Percentiles rank a stretch among this genome's conserved stretches.
These are phyloP conservation scores for Halichoerus grypus DNA, from an alignment of 2,113 vertebrate genomes.

Conservation along the genomic window DNA sequence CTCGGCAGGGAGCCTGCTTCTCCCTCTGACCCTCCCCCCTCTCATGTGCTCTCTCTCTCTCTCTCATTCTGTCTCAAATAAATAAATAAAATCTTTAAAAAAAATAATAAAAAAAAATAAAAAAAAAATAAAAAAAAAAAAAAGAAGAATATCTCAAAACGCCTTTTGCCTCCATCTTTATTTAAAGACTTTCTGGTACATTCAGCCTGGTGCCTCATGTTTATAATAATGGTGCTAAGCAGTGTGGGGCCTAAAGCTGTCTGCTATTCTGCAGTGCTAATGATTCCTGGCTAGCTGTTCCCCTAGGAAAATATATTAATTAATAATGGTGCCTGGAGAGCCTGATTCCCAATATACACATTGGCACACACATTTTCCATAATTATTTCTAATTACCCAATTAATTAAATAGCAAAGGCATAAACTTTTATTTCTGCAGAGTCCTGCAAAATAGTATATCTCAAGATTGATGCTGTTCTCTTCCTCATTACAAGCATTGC, in stretches of 20 bases:
- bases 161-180: neutral
- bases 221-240: neutral
- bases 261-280: neutral
- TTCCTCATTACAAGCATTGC: neutral
- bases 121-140: too few relatives aligned
- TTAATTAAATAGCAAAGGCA: neutral
- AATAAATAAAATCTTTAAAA: too few relatives aligned
- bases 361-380: neutral
- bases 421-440: neutral
- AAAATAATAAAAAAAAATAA: too few relatives aligned
- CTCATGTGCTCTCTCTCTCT: too few relatives aligned
- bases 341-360: neutral
- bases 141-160: neutral
- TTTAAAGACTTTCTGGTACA: neutral
- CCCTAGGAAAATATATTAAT: neutral
- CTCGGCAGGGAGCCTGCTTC: too few relatives aligned
- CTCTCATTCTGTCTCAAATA: too few relatives aligned
- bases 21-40: too few relatives aligned
- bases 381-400: neutral
- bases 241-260: neutral
- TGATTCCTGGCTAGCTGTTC: neutral
- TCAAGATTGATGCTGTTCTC: neutral
- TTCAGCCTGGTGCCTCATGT: neutral
- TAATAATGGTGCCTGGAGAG: neutral
- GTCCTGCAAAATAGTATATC: neutral